phyloP scores from a whole-genome alignment of 2,888 invertebrate species.

The Spodoptera exigua region DNA sequence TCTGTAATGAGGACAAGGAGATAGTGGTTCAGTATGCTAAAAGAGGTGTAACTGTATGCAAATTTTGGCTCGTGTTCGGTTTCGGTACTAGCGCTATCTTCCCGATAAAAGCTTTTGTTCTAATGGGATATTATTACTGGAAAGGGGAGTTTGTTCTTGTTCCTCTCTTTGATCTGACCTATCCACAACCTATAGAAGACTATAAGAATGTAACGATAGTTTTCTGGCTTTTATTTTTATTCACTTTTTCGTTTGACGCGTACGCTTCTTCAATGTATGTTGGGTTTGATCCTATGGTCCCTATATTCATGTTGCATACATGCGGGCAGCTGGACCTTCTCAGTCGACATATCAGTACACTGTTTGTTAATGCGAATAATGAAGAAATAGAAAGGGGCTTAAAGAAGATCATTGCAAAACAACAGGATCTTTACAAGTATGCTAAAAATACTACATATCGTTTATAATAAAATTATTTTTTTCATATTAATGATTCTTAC shows the following conservation, averaged over 20 bases:
- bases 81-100: conserved; percentile 64
- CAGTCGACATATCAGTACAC: conserved; percentile 63
- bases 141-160: conserved; percentile 64
- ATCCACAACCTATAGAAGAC: conserved; percentile 65
- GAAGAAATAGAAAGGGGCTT: conserved; percentile 64
- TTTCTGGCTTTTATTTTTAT: conserved; percentile 58
- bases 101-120: conserved; percentile 67
- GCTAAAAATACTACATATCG: background rate
- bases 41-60: conserved; percentile 65
- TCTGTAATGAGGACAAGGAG: conserved; percentile 61
- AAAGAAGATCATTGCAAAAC: conserved; percentile 68
- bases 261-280: conserved; percentile 68
- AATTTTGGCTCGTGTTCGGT: conserved; percentile 67
- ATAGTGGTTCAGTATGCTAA: conserved; percentile 65
- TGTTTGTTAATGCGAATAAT: conserved; percentile 58
- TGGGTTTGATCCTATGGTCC: conserved; percentile 79
- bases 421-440: conserved; percentile 73
- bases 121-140: conserved; percentile 67
- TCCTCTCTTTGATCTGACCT: conserved; percentile 72
- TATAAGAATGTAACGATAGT: conserved; percentile 60
- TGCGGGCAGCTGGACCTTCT: conserved; percentile 78
- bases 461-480: background rate
- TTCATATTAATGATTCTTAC: background rate
- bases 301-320: conserved; percentile 76
- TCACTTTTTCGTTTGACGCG: conserved; percentile 61